Base-by-base conservation (phyloP, 2,888 invertebrate species). In the Shargacucullia verbasci region DNA sequence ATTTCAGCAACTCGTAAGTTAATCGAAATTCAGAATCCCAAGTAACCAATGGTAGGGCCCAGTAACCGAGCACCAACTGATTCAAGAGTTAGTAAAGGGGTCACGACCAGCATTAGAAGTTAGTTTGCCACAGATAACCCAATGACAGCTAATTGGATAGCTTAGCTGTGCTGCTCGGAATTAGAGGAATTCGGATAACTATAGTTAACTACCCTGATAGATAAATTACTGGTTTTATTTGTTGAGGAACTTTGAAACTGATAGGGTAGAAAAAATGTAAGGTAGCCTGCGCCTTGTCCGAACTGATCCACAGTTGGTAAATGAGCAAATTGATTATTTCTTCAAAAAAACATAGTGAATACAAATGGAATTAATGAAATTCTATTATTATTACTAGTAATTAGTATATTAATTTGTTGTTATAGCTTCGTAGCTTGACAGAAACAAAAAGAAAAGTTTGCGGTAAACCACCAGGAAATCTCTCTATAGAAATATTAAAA, bases 131-230 rank as follows among this genome's bases (percentile, higher is more conserved):
- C 67, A 71, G 75, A 64, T 86, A 86, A 88, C 73, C 68, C 78
- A 79, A 87, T 88, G 80, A 83, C 59, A 48, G 56, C 56, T 85
- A 83, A 88, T 84, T 84, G 80, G 81, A 82, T 86, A 85, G 81
- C 78, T 84, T 81, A 79, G 79, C 73, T 76, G 76, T 60, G 66
- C 60, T 31, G 29, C 60, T 70, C 50, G 49, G 63, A 70, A 69
- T 67, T 61, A 7, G 64, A 43, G 43, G 63, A 70, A 69, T 65
- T 61, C 65, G 40, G 44, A 40, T 49, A 72, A 65, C 65, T 65
- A 65, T 34, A 57, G 44, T 55, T 69, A 71, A 71, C 79, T 59
- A 67, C 56, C 59, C 53, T 59, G 58, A 63, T 61, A 63, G 70
- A 60, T 69, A 43, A 48, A 68, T 68, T 53, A 67, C 53, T 27